Base-by-base conservation (phyloP, 2,113 vertebrate genomes). In the Dipodomys ordii region DNA sequence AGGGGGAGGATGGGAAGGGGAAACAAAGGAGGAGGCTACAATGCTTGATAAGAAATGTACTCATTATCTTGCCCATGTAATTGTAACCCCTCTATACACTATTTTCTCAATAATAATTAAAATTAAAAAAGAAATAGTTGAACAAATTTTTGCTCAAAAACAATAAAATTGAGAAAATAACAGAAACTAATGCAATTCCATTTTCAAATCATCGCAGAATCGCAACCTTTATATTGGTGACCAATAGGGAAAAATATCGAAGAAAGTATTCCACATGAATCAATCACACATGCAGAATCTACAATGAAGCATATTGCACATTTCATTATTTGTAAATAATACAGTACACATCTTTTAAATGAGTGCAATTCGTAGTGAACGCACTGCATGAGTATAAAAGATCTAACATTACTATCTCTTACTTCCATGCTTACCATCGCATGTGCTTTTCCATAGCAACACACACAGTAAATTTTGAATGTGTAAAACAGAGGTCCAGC, bases 381-480 rank as follows among this genome's bases (percentile, higher is more conserved):
- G 44, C 2, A 62, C 2, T 32, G 16, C 0, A 2, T 20, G 65
- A 22, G 28, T 69, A 19, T 49, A 3, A 39, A 25, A 60, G 27
- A 15, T 23, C 3, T 6, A 15, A 15, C 6, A 25, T 5, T 30
- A 10, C 22, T 32, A 3, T 49, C 12, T 2, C 11, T 64, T 60
- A 6, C 25, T 35, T 35, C 11, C 13, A 44, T 9, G 28, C 5
- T n/a, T 25, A 22, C 6, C 3, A 0, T 3, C 30, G 11, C 6
- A 1, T 3, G 25, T 0, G 11, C 16, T 44, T 28, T 49, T 65
- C 25, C 39, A 0, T 32, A 80, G 69, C 25, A 0, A 1, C 3
- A 11, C 8, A 27, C 57, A 1, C 0, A 2, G 27, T 46, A 77
- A 23, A 49, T 49, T 88, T 4, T 64, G 69, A 44, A 5, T 27